Base-by-base conservation (phyloP, 2,888 invertebrate species). In the Nipponacmea schrenckii region DNA sequence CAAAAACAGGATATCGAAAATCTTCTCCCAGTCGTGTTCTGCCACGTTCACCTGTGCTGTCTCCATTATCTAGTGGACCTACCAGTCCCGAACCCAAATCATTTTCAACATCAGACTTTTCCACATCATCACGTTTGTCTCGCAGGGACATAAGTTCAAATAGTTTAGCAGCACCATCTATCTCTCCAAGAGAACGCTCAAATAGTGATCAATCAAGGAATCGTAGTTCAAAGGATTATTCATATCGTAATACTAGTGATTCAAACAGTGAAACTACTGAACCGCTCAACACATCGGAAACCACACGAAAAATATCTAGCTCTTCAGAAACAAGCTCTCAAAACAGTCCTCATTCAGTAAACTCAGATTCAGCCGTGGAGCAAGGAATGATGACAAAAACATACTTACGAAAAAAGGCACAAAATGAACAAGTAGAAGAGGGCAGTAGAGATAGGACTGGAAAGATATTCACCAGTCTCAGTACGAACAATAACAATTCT, bases 11-110 rank as follows among this genome's bases (percentile, higher is more conserved):
- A 31, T 65, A 71, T 7, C 71, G 79, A 7, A 75, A 76, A 72
- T 66, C 73, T 4, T 83, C 84, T 17, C 81, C 81, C 10, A 72
- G 74, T 5, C 77, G 77, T 31, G 50, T 67, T 15, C 75, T 77
- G 10, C 78, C 80, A 2, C 74, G 77, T 2, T 77, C 81, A 15
- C 82, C 83, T 3, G 68, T 80, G 39, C 74, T 82, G 44, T 84
- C 85, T 3, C 84, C 84, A 7, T 77, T 78, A 20, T 70, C 79
- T 45, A 74, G 78, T 27, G 74, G 79, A 1, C 76, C 80, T 5
- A 73, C 74, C 10, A 77, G 77, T 68, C 78, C 74, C 14, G 77
- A 77, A 48, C 67, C 69, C 12, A 66, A 71, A 45, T 77, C 77
- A 71, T 74, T 73, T 20, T 67, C 75, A 24, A 70, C 78, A 17